A percentile compares a stretch with the other conserved stretches of the same genome.
Conservation (phyloP, 2,888 invertebrate species). For the Troglohyphantes excavatus region DNA sequence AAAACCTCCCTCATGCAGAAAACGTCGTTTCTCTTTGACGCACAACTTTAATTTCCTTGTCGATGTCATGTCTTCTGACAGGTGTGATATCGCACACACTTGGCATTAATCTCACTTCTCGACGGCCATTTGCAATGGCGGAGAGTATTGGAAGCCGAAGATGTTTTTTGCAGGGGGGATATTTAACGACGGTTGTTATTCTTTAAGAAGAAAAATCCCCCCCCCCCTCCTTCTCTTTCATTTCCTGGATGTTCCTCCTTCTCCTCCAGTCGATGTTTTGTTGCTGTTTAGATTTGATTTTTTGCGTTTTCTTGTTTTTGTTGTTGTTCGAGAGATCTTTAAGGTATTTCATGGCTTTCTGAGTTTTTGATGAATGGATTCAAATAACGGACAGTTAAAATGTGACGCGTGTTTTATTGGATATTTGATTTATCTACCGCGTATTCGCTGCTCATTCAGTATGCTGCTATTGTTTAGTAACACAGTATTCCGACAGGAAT, state of each 20-base stretch:
- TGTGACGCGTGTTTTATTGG: neutral
- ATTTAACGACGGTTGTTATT: constrained; percentile 22
- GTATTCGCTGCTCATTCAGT: neutral
- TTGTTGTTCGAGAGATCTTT: neutral
- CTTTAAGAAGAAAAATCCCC: neutral
- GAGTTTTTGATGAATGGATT: constrained; percentile 3
- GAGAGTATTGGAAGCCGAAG: neutral
- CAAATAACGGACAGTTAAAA: neutral
- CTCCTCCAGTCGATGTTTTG: neutral
- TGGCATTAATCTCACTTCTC: constrained; percentile 30
- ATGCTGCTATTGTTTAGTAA: no score
- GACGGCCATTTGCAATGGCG: constrained; percentile 3
- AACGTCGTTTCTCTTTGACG: constrained; percentile 24
- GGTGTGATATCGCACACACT: constrained; percentile 1
- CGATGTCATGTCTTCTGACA: constrained; percentile 46
- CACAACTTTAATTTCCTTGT: constrained; percentile 53
- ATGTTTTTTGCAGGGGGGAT: neutral
- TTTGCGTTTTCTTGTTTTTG: neutral
- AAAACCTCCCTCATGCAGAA: neutral
- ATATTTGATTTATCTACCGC: neutral
- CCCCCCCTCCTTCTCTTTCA: no score
- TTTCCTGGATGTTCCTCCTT: constrained; percentile 21
- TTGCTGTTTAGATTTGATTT: neutral
- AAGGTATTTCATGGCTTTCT: constrained; percentile 3
- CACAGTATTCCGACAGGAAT: no score